Conservation (phyloP, 2,113 vertebrate genomes). For the Urocitellus parryii region DNA sequence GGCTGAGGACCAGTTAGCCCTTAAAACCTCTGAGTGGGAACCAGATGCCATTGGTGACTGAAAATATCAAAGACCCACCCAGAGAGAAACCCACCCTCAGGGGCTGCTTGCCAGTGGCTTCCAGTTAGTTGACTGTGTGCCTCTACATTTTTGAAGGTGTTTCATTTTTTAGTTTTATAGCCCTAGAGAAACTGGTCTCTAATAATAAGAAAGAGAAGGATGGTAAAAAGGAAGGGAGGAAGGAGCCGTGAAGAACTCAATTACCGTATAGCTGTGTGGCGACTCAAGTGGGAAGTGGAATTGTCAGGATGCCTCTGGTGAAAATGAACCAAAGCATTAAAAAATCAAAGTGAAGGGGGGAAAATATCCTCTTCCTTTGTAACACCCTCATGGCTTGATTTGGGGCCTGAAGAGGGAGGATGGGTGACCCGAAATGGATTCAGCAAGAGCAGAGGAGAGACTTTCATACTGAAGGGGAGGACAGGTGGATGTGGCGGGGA, state of each 20-base stretch:
- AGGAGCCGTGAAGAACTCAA: not conserved
- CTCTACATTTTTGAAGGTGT: not conserved
- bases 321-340: not conserved
- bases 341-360: not conserved
- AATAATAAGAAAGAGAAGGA: not conserved
- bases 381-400: not conserved
- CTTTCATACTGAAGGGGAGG: not conserved
- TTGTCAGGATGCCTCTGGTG: not conserved
- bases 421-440: not conserved
- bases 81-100: not conserved
- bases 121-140: not conserved
- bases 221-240: not conserved
- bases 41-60: not conserved
- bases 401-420: not conserved
- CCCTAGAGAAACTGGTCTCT: not conserved
- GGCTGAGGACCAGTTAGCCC: not conserved
- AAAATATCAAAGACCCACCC: not conserved
- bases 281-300: not conserved
- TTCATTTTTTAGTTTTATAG: not conserved
- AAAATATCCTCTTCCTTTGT: not conserved
- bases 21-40: not conserved
- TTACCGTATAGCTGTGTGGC: not conserved
- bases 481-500: not conserved
- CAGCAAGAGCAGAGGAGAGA: not conserved
- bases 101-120: fast-evolving